Evolutionary conservation across 2,888 invertebrate species (phyloP).

Genomic region (Scelioninae gen. 1): DNA sequence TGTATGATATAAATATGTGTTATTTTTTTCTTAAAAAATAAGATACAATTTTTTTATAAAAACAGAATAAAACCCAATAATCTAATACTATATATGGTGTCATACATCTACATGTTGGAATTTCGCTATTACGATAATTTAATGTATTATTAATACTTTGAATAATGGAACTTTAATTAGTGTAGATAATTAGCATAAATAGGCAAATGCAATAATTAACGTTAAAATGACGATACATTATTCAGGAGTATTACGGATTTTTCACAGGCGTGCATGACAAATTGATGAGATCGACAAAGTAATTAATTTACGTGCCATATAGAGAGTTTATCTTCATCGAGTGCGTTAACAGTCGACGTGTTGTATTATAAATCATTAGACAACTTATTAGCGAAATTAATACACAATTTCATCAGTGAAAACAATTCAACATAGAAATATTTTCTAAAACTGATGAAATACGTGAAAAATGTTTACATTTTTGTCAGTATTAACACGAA

Average conservation of each 20-base stretch:
- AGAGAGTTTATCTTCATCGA: not conserved
- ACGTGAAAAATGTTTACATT: too few species aligned
- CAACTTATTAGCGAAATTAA: not conserved
- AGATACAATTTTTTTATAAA: not conserved
- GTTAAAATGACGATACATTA: conserved; percentile 30
- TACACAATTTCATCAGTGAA: too few species aligned
- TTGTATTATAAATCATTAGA: conserved; percentile 4
- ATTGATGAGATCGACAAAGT: conserved; percentile 36
- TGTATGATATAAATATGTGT: too few species aligned
- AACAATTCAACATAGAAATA: too few species aligned
- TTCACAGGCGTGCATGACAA: conserved; percentile 10
- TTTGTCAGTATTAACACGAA: too few species aligned
- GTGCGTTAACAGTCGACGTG: conserved; percentile 1
- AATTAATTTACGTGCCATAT: conserved; percentile 17
- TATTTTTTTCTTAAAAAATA: too few species aligned
- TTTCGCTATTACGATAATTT: conserved; percentile 18
- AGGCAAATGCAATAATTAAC: conserved; percentile 28
- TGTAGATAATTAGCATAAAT: conserved; percentile 25
- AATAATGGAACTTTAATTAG: conserved; percentile 22
- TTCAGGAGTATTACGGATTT: conserved; percentile 34
- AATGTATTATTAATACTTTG: conserved; percentile 16
- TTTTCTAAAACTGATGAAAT: too few species aligned
- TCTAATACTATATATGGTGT: too few species aligned
- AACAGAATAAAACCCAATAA: conserved; percentile 9
- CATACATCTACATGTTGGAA: not conserved